phyloP scores from a whole-genome alignment of 2,797 vertebrate genomes.

The Gymnopithys bicolor region DNA sequence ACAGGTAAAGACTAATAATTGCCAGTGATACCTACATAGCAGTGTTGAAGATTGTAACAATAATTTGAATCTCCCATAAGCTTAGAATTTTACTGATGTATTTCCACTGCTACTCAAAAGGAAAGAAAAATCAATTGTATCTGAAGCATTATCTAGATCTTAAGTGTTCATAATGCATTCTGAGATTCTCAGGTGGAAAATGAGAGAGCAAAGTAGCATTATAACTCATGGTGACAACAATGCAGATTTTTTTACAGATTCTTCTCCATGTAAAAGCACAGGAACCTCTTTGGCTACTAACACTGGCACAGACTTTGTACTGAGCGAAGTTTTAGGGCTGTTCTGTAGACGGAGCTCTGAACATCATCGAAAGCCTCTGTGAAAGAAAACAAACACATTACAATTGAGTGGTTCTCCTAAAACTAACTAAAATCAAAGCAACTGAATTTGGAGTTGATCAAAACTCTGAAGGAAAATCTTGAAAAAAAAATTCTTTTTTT shows the following conservation, averaged over 20 bases:
- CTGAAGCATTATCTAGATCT: not conserved
- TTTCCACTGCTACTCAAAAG: not conserved
- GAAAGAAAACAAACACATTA: conserved; percentile 46
- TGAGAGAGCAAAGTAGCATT: not conserved
- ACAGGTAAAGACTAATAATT: not conserved
- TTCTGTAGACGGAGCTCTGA: conserved; percentile 81
- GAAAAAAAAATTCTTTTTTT: not conserved
- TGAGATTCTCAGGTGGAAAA: conserved; percentile 9
- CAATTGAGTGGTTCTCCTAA: not conserved
- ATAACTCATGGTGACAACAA: not conserved
- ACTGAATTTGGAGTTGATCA: not conserved
- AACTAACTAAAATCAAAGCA: not conserved
- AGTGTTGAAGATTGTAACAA: not conserved
- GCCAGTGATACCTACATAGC: not conserved
- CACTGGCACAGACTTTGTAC: conserved; percentile 84
- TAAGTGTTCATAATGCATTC: not conserved
- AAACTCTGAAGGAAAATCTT: not conserved
- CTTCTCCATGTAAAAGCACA: not conserved
- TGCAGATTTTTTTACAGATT: not conserved
- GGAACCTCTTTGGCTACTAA: conserved; percentile 71
- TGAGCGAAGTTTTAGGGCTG: conserved; percentile 82
- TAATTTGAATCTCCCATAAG: not conserved
- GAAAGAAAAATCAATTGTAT: not conserved
- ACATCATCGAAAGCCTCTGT: conserved; percentile 76
- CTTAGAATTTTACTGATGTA: not conserved